Conservation (phyloP, 1,140 invertebrate genomes). For the Eriosoma lanigerum region DNA sequence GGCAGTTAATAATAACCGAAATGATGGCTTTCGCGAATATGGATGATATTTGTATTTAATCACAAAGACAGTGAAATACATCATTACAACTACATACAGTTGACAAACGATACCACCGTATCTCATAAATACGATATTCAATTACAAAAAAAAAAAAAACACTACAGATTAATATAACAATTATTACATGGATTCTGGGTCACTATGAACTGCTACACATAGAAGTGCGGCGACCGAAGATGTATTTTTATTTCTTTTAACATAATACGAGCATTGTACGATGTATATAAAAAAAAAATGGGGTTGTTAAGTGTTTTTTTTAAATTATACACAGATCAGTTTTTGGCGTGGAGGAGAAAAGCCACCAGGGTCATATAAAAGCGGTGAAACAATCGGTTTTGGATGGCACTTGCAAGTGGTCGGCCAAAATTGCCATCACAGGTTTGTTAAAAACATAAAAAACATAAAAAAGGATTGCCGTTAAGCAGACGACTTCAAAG, state of each 20-base stretch:
- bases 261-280: slow-evolving; percentile 1
- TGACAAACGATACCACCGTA: background rate
- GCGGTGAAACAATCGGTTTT: slow-evolving; percentile 97
- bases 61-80: background rate
- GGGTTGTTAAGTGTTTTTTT: slow-evolving; percentile 35
- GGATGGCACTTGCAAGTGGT: slow-evolving; percentile 99
- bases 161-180: too few relatives aligned
- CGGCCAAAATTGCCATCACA: slow-evolving; percentile 99
- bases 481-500: slow-evolving; percentile 40
- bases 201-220: background rate
- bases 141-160: background rate
- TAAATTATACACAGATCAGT: slow-evolving; percentile 72
- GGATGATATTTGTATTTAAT: background rate
- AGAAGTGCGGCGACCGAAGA: background rate
- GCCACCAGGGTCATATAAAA: slow-evolving; percentile 94
- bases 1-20: background rate
- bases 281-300: background rate
- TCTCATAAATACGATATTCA: too few relatives aligned
- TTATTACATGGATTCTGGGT: background rate
- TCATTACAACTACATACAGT: background rate
- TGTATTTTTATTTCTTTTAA: slow-evolving; percentile 13
- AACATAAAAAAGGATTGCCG: slow-evolving; percentile 18
- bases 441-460: slow-evolving; percentile 70
- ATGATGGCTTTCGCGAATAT: background rate
- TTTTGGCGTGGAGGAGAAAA: slow-evolving; percentile 92